Evolutionary conservation across 2,888 invertebrate genomes (phyloP), one percentile per base, ranked within the genome.

Genomic region (Drosophila infuscata): DNA sequence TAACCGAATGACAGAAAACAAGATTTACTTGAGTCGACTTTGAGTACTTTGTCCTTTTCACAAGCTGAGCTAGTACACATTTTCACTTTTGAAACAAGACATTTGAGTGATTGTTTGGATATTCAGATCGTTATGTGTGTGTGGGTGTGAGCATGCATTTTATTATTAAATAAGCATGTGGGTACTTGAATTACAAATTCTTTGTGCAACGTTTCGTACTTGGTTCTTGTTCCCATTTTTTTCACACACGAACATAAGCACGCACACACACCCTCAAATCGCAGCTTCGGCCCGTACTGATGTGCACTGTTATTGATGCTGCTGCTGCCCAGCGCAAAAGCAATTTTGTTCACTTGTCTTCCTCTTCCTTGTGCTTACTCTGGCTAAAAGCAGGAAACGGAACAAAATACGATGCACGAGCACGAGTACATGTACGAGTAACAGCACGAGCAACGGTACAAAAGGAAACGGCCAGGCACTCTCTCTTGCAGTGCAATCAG

Each of bases 341-440:
- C 83, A 85, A 88, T 79, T 88, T 77, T 83, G 84, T 83, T 81
- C 89, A 87, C 76, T 83, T 81, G 87, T 83, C 89, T 83, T 81
- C 78, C 79, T 83, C 82, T 88, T 88, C 57, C 76, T 74, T 63
- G 54, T 60, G 60, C 52, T 58, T 56, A 32, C 70, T 62, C 57
- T 70, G 33, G 68, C 67, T 52, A 74, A 65, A 49, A 69, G 61
- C 36, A 65, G 57, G 58, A 62, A 51, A 68, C 82, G 66, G 53
- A 56, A 33, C 53, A 46, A 53, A 33, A 63, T 30, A 32, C 57
- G 33, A 74, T 46, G 30, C 54, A 43, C 60, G 49, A 61, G 30
- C 38, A 67, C 64, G 60, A 75, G 61, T 75, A 76, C 46, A 46
- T 46, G 25, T 12, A n/a, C 46, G 20, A 71, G 35, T 30, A 48